A percentile compares a stretch with the other conserved stretches of the same genome.
Evolutionary conservation across 2,888 invertebrate species (phyloP).

Genomic region (Drosophila siamana): DNA sequence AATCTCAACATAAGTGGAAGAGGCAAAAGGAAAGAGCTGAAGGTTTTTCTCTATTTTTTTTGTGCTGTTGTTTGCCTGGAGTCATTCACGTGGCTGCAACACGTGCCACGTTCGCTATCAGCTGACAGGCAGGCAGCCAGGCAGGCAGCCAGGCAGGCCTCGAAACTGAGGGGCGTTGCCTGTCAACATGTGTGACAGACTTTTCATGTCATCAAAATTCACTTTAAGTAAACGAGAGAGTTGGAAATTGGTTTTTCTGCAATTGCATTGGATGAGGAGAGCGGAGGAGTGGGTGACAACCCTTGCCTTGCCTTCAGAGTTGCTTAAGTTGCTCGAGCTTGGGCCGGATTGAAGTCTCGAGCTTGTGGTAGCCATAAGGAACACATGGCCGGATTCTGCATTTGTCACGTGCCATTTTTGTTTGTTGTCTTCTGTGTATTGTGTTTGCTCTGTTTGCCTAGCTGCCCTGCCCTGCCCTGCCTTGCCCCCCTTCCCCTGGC

Average conservation of each 20-base stretch:
- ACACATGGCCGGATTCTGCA: slow-evolving; percentile 35
- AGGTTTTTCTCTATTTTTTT: not conserved
- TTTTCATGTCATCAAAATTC: slow-evolving; percentile 69
- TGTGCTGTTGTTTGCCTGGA: slow-evolving; percentile 24
- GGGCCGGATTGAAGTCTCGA: slow-evolving; percentile 4
- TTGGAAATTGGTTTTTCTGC: slow-evolving; percentile 37
- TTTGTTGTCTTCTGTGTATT: slow-evolving; percentile 21
- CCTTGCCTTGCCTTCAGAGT: slow-evolving; percentile 10
- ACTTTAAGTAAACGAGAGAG: slow-evolving; percentile 33
- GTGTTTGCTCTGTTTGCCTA: slow-evolving; percentile 35
- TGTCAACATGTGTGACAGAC: slow-evolving; percentile 63
- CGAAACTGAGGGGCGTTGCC: slow-evolving; percentile 44
- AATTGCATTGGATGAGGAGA: not conserved
- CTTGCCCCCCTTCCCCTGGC: not conserved
- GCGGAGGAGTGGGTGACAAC: slow-evolving; percentile 9
- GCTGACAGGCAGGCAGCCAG: slow-evolving; percentile 39
- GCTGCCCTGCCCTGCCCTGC: slow-evolving; percentile 23
- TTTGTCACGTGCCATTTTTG: slow-evolving; percentile 65
- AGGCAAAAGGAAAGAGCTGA: slow-evolving; percentile 19
- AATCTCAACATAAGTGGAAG: slow-evolving; percentile 67
- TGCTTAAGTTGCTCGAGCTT: slow-evolving; percentile 18
- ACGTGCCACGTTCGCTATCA: slow-evolving; percentile 64
- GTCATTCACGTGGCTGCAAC: slow-evolving; percentile 58
- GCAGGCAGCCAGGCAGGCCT: slow-evolving; percentile 32
- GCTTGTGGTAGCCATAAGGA: slow-evolving; percentile 32